A percentile compares a stretch with the other conserved stretches of the same genome.
These are phyloP conservation scores for Apodemia hepburni DNA, from an alignment of 2,888 invertebrate genomes.

Conservation along the genomic window DNA sequence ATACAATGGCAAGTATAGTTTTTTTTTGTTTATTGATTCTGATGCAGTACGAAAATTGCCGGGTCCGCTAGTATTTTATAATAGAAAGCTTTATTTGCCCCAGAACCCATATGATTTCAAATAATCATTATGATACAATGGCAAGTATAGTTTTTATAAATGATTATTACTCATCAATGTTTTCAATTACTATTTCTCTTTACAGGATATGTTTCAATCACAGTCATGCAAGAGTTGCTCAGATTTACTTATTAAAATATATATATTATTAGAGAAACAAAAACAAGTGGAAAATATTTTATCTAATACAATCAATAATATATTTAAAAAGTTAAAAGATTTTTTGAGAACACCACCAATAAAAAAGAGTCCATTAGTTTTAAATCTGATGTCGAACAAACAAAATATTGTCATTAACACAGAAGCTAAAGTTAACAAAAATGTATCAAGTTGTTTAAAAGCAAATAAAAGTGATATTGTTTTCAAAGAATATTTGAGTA, in stretches of 20 bases:
- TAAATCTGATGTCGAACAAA: not conserved
- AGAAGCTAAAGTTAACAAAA: not conserved
- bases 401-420: not conserved
- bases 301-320: conserved; percentile 28
- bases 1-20: too few relatives aligned
- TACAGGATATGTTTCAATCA: conserved; percentile 44
- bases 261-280: conserved; percentile 38
- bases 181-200: conserved; percentile 21
- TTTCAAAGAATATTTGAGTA: not conserved
- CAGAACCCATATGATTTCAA: too few relatives aligned
- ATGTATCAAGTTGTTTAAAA: not conserved
- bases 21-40: too few relatives aligned
- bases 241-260: conserved; percentile 42
- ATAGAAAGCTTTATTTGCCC: too few relatives aligned
- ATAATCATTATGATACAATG: too few relatives aligned
- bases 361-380: not conserved
- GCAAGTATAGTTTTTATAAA: too few relatives aligned
- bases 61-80: too few relatives aligned
- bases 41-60: too few relatives aligned
- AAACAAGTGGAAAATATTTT: conserved; percentile 33
- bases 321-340: conserved; percentile 34
- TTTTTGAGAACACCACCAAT: not conserved
- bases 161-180: too few relatives aligned
- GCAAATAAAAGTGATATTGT: not conserved
- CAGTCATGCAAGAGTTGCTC: conserved; percentile 44